These are phyloP conservation scores for Pemphredon lugubris DNA, from an alignment of 2,888 invertebrate genomes.

Conservation along the genomic window DNA sequence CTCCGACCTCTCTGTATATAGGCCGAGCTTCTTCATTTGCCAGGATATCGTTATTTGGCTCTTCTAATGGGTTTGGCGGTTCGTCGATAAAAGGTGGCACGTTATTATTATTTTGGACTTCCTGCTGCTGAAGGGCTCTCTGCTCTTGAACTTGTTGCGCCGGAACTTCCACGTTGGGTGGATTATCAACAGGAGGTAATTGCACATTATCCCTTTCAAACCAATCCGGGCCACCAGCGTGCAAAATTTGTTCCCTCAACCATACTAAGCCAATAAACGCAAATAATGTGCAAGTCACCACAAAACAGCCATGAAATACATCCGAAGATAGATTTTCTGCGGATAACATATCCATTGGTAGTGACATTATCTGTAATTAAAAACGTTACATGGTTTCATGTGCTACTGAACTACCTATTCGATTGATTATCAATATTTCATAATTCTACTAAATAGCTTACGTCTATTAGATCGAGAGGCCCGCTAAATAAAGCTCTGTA, in stretches of 20 bases:
- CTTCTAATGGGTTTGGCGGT: constrained; percentile 71
- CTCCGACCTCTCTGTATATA: constrained; percentile 39
- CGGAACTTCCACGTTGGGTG: constrained; percentile 73
- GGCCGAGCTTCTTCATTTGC: constrained; percentile 43
- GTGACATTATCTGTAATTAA: constrained; percentile 84
- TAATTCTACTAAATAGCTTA: constrained; percentile 48
- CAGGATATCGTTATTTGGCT: constrained; percentile 69
- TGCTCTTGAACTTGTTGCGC: constrained; percentile 65
- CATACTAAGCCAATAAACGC: constrained; percentile 98
- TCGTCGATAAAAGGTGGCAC: constrained; percentile 79
- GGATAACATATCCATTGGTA: constrained; percentile 96
- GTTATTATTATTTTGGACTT: constrained; percentile 79
- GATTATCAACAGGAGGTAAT: constrained; percentile 82
- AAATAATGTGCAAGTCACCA: constrained; percentile 97
- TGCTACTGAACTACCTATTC: too few relatives aligned
- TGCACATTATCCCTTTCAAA: constrained; percentile 87
- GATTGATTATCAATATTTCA: neutral
- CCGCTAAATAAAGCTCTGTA: constrained; percentile 96
- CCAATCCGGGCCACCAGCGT: constrained; percentile 99
- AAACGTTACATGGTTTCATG: neutral
- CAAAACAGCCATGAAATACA: constrained; percentile 97
- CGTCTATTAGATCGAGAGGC: constrained; percentile 89
- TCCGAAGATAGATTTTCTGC: constrained; percentile 96
- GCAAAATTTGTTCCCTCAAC: constrained; percentile 98
- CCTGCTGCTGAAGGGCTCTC: constrained; percentile 64